Evolutionary conservation across 2,113 vertebrate genomes (phyloP).

Genomic region (Bufo gargarizans): DNA sequence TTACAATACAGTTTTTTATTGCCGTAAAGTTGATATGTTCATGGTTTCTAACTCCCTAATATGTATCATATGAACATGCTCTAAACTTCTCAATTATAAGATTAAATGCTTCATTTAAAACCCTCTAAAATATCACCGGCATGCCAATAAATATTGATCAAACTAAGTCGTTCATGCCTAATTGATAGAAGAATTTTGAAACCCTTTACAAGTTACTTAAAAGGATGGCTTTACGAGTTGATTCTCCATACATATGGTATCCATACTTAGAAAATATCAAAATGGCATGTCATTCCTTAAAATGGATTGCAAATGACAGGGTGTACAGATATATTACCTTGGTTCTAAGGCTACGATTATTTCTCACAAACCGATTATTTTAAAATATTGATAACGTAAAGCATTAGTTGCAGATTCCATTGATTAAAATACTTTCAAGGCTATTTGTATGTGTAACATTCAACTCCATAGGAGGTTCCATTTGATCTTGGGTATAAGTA

Average conservation of each 20-base stretch:
- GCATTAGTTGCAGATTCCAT: conserved; percentile 8
- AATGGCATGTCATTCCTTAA: background rate
- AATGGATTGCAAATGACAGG: conserved; percentile 1
- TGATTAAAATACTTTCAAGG: conserved; percentile 34
- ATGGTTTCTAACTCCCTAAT: background rate
- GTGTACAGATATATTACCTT: background rate
- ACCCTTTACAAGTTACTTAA: background rate
- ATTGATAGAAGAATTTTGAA: conserved; percentile 32
- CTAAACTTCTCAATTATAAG: conserved; percentile 3
- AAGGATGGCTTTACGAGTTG: background rate
- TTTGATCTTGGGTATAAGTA: background rate
- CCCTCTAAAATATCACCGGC: conserved; percentile 23
- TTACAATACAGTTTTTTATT: background rate
- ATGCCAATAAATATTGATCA: conserved; percentile 43
- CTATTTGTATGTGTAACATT: conserved; percentile 3
- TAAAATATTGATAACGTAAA: conserved; percentile 11
- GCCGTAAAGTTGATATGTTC: background rate
- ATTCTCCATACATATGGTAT: conserved; percentile 36
- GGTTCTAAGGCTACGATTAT: background rate
- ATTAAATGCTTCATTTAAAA: conserved; percentile 13
- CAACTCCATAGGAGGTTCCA: conserved; percentile 19
- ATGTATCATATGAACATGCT: background rate
- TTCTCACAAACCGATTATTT: background rate
- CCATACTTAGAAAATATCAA: conserved; percentile 7
- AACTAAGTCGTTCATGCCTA: conserved; percentile 6